phyloP scores from a whole-genome alignment of 2,797 vertebrate genomes.

The Megalops cyprinoides region DNA sequence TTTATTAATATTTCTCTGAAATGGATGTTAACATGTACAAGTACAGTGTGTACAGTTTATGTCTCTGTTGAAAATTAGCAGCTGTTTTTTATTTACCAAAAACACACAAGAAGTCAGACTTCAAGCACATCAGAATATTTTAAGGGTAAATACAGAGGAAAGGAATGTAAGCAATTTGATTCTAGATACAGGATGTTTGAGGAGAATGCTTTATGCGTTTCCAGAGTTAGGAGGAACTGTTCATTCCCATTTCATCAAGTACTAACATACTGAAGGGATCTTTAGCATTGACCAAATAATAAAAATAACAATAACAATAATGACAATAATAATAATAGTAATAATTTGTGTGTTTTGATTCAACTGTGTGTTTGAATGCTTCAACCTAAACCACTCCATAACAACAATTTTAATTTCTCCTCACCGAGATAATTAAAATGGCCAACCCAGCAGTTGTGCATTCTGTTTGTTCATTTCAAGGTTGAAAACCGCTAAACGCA shows the following conservation, averaged over 20 bases:
- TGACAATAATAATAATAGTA: no score
- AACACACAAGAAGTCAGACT: neutral
- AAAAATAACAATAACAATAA: no score
- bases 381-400: neutral
- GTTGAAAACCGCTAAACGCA: neutral
- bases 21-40: neutral
- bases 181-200: neutral
- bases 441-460: neutral
- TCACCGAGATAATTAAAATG: neutral
- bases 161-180: neutral
- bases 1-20: neutral
- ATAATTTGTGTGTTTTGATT: neutral
- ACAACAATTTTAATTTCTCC: neutral
- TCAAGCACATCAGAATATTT: neutral
- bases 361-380: neutral
- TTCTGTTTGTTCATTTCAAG: slow-evolving; percentile 5
- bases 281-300: neutral
- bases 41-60: neutral
- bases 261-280: slow-evolving; percentile 9
- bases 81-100: neutral
- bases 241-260: slow-evolving; percentile 32
- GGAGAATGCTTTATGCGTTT: neutral
- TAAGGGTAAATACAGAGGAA: neutral
- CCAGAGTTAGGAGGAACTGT: neutral
- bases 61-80: neutral